Evolutionary conservation across 2,113 vertebrate genomes (phyloP).

Genomic region (Fukomys damarensis): DNA sequence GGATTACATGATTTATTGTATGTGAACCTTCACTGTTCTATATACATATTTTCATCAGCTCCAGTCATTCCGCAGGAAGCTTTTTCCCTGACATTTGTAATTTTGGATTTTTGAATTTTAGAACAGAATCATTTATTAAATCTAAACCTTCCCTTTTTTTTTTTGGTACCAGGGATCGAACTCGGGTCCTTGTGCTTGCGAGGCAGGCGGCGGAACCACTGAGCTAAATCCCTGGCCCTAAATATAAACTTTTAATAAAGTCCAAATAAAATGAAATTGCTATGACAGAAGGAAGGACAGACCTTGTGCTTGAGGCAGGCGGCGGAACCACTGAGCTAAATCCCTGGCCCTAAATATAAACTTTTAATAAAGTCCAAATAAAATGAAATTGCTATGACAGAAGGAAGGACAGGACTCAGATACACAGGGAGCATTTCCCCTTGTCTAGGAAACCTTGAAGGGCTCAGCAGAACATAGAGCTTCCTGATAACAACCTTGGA

Average conservation of each 20-base stretch:
- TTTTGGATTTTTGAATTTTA: constrained; percentile 3
- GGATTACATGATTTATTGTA: not conserved
- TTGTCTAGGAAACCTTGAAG: not conserved
- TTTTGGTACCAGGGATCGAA: too few relatives aligned
- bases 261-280: too few relatives aligned
- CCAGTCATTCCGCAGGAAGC: not conserved
- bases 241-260: too few relatives aligned
- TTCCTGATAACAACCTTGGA: not conserved
- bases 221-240: too few relatives aligned
- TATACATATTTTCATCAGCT: not conserved
- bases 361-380: not conserved
- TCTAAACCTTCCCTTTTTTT: not conserved
- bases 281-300: too few relatives aligned
- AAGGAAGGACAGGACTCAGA: not conserved
- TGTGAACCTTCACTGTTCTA: not conserved
- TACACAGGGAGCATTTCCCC: not conserved
- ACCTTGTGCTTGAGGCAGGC: too few relatives aligned
- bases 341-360: too few relatives aligned
- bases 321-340: too few relatives aligned
- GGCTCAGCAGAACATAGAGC: not conserved
- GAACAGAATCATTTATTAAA: constrained; percentile 27
- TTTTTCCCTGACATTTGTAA: not conserved
- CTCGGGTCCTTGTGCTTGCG: too few relatives aligned
- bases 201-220: too few relatives aligned
- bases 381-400: not conserved